Percentiles rank a stretch among this genome's conserved stretches.
Conservation (phyloP, 1,140 invertebrate genomes). For the Cotesia chilonis region DNA sequence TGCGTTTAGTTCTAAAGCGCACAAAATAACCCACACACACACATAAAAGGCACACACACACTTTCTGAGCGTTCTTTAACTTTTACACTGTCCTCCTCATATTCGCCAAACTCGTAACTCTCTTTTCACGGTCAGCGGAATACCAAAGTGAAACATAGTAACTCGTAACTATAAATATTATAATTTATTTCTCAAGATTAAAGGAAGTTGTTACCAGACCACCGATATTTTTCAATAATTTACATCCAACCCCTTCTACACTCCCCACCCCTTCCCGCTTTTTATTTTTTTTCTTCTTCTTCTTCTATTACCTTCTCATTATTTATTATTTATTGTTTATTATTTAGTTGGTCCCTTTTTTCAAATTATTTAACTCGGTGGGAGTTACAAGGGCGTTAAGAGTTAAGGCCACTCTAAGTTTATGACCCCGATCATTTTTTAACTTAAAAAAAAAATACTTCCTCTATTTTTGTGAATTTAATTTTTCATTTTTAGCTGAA, state of each 20-base stretch:
- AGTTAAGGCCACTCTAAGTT: constrained; percentile 28
- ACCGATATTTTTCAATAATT: constrained; percentile 11
- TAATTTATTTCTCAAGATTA: constrained; percentile 15
- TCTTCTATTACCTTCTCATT: not conserved
- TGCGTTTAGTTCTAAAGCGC: constrained; percentile 15
- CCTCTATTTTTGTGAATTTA: too few species aligned
- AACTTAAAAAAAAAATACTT: not conserved
- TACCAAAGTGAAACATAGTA: constrained; percentile 33
- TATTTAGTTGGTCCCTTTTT: not conserved
- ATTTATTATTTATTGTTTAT: not conserved
- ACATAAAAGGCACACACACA: not conserved
- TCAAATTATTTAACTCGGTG: not conserved
- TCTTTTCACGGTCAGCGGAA: constrained; percentile 37
- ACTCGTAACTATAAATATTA: constrained; percentile 32
- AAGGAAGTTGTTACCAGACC: constrained; percentile 5
- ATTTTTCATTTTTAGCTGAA: too few species aligned
- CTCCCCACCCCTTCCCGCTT: too few species aligned
- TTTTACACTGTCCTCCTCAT: not conserved
- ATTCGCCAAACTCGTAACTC: constrained; percentile 33
- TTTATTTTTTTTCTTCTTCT: not conserved
- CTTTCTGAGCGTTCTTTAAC: not conserved
- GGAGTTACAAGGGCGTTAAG: constrained; percentile 7
- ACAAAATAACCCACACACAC: constrained; percentile 7
- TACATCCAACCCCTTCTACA: not conserved
- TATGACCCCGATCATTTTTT: constrained; percentile 36